Evolutionary conservation across 1,140 invertebrate species (phyloP).

Genomic region (Acyrthosiphon pisum): DNA sequence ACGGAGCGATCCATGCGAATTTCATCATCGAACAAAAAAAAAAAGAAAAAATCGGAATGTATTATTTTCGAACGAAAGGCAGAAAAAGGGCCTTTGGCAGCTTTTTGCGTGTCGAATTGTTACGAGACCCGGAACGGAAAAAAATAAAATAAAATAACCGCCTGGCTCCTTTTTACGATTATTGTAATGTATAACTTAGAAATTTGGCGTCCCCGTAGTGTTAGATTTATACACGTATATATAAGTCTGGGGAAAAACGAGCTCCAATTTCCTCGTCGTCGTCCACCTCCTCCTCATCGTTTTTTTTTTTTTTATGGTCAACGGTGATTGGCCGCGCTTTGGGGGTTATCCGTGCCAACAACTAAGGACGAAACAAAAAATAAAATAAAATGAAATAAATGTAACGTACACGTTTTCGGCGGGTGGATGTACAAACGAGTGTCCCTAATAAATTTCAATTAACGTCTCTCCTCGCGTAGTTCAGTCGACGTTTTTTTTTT

Average conservation of each 20-base stretch:
- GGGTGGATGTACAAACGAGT: conserved; percentile 21
- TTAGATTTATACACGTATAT: conserved; percentile 53
- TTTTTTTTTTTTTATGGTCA: conserved; percentile 43
- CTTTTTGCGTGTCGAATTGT: conserved; percentile 52
- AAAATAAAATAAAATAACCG: conserved; percentile 44
- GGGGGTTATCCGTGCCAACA: conserved; percentile 55
- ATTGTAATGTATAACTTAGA: conserved; percentile 55
- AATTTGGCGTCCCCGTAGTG: conserved; percentile 53
- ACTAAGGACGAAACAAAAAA: conserved; percentile 48
- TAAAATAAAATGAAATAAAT: conserved; percentile 45
- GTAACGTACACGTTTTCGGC: conserved; percentile 48
- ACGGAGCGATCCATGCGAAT: conserved; percentile 37
- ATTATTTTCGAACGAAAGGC: conserved; percentile 53
- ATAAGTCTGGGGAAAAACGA: conserved; percentile 50
- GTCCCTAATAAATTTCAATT: conserved; percentile 56
- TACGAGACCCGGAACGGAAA: conserved; percentile 41
- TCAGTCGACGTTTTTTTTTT: conserved; percentile 12
- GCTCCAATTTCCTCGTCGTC: conserved; percentile 46
- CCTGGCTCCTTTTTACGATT: conserved; percentile 54
- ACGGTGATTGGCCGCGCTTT: conserved; percentile 55
- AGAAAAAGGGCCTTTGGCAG: conserved; percentile 51
- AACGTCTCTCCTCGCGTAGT: conserved; percentile 13
- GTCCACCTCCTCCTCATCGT: not conserved
- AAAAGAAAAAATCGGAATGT: conserved; percentile 33
- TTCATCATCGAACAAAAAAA: conserved; percentile 35